Base-by-base conservation (phyloP, 2,113 vertebrate species). In the Casuarius casuarius region DNA sequence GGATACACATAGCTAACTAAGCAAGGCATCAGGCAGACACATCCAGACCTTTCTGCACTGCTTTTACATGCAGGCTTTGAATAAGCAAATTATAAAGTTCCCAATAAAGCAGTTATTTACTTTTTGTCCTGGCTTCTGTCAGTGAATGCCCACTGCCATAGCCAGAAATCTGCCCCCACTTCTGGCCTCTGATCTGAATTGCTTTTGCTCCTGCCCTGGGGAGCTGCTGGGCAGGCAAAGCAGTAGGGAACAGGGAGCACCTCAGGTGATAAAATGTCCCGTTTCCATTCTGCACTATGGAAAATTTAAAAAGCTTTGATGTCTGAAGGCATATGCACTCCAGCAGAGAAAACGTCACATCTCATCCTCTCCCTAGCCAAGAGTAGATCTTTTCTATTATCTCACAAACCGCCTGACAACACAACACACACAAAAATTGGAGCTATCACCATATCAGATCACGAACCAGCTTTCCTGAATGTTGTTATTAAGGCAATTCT, bases 301-400 rank as follows among this genome's bases (percentile, higher is more conserved):
- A 86, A 97, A 92, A 88, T 90, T 92, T 81, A 61, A 71, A 80
- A 87, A 88, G 78, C 93, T 96, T 96, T 96, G 95, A 95, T 94
- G 90, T 96, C 79, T 90, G 75, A 93, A 88, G 85, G 93, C 93
- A 95, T 92, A 94, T 71, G 92, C 93, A 93, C 92, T 96, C 94
- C 96, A 95, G 90, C 94, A 96, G 96, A 94, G 90, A 90, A 94
- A 95, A 86, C 82, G 90, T 96, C 79, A 90, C 93, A 93, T 93
- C 88, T 95, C 79, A 63, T 86, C 90, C 79, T 96, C 72, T 94
- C 51, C 68, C 79, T 84, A 78, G 68, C 65, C 72, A 90, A 92
- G 51, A 90, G 75, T 18, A 86, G 93, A 75, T 94, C 49, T 91
- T 68, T 92, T 38, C 87, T 92, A 51, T 93, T 94, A 80, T 93